Percentiles rank a stretch among this genome's conserved stretches.
Evolutionary conservation across 92 coral and sea anemone genomes (phyloP).

Genomic region (Siderastrea siderea): DNA sequence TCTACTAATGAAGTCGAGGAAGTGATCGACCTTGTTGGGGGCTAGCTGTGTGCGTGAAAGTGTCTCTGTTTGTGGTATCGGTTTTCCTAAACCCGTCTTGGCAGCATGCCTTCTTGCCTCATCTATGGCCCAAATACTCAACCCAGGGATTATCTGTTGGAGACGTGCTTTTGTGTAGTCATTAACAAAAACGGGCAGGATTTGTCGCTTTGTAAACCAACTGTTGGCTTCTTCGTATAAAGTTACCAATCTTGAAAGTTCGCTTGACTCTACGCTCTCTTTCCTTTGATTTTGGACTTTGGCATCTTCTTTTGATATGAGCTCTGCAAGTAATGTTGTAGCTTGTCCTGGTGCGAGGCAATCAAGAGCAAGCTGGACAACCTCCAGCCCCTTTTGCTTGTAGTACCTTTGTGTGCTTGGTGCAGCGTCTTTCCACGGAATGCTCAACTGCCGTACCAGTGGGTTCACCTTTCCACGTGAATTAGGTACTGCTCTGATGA

Average conservation of each 20-base stretch:
- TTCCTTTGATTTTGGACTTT: neutral
- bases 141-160: slow-evolving; percentile 39
- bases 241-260: neutral
- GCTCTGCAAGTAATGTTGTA: neutral
- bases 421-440: slow-evolving; percentile 19
- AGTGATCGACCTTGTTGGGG: slow-evolving; percentile 48
- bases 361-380: slow-evolving; percentile 12
- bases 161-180: slow-evolving; percentile 40
- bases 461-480: slow-evolving; percentile 32
- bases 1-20: slow-evolving; percentile 55
- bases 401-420: slow-evolving; percentile 35
- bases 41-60: slow-evolving; percentile 21
- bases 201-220: slow-evolving; percentile 37
- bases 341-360: slow-evolving; percentile 38
- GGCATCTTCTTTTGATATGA: neutral
- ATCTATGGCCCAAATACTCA: slow-evolving; percentile 48
- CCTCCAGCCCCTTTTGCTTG: slow-evolving; percentile 25
- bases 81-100: slow-evolving; percentile 37
- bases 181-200: slow-evolving; percentile 41
- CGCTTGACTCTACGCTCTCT: neutral
- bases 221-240: slow-evolving; percentile 30
- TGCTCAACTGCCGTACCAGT: slow-evolving; percentile 19
- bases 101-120: slow-evolving; percentile 44
- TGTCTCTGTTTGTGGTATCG: slow-evolving; percentile 14
- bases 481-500: neutral